phyloP scores from a whole-genome alignment of 2,888 invertebrate species.

The Oligia strigilis region DNA sequence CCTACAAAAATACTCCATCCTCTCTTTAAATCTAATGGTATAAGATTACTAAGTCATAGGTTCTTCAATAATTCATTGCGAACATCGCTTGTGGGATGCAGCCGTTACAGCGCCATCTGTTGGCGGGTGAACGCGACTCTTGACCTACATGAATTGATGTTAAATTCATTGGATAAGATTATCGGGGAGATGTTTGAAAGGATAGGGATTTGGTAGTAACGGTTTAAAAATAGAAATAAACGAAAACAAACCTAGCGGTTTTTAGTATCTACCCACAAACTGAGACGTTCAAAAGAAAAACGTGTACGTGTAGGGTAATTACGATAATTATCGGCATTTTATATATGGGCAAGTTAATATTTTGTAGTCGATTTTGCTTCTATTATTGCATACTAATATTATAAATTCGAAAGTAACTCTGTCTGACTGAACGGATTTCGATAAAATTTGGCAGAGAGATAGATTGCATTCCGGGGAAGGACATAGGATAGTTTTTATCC shows the following conservation, averaged over 20 bases:
- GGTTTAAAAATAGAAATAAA: not conserved
- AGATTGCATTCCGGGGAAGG: too few species aligned
- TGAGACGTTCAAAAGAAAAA: too few species aligned
- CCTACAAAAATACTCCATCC: slow-evolving; percentile 23
- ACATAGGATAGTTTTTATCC: too few species aligned
- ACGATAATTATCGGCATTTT: too few species aligned
- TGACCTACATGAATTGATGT: slow-evolving; percentile 54
- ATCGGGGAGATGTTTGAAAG: not conserved
- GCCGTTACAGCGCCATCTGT: slow-evolving; percentile 49
- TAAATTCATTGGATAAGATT: slow-evolving; percentile 42
- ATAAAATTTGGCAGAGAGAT: too few species aligned
- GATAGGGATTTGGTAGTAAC: not conserved
- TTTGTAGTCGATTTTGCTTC: too few species aligned
- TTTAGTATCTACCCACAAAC: not conserved
- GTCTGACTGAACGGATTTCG: too few species aligned
- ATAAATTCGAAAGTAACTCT: too few species aligned
- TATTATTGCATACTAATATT: too few species aligned
- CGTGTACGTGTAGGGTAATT: too few species aligned
- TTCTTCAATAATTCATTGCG: slow-evolving; percentile 61
- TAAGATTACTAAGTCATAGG: slow-evolving; percentile 53
- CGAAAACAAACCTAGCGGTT: too few species aligned
- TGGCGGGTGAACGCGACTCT: slow-evolving; percentile 19
- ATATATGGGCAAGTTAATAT: too few species aligned
- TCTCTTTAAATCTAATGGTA: slow-evolving; percentile 27
- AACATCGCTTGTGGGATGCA: slow-evolving; percentile 30